Evolutionary conservation across 1,140 invertebrate species (phyloP), one percentile per base, ranked within the genome.

Genomic region (Calephelis nemesis): DNA sequence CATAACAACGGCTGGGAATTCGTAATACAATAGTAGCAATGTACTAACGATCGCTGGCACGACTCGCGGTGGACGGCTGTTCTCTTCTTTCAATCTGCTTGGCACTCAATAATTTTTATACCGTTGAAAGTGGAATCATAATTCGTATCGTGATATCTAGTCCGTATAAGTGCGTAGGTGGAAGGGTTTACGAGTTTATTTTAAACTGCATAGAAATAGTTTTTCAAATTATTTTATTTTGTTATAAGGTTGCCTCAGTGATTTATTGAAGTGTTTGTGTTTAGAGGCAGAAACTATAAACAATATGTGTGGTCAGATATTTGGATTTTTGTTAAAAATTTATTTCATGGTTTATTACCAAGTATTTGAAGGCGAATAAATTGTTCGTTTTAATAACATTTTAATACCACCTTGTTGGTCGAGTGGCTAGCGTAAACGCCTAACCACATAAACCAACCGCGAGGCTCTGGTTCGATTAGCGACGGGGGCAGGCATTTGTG

Each of bases 81-180:
- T 88, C 72, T 76, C 68, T 75, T 76, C 74, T 75, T 82, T 87
- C 83, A 90, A 76, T 79, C 78, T 79, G 82, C 79, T 90, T 88
- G 88, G 86, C 88, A 90, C 85, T 74, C 80, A 82, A 86, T 85
- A 87, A 85, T 78, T 84, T 84, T 83, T 77, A 74, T 73, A 78
- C 68, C 74, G 74, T 76, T 74, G 75, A 77, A 78, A 81, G 75
- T 83, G 79, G 76, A 75, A 74, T 72, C 79, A 86, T 88, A 83
- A 84, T 87, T 85, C 86, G 79, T 84, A 73, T 68, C 69, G 72
- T 74, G 50, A 63, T 71, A 67, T 54, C 58, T 47, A 54, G 65
- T 45, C 50, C 50, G 42, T 52, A 66, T 45, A 58, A 42, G 54
- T 45, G 42, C 50, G 45, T 66, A 12, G 65, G 52, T 42, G 45